These are phyloP conservation scores for Lochmaea capreae DNA, from an alignment of 2,888 invertebrate genomes.

Conservation along the genomic window DNA sequence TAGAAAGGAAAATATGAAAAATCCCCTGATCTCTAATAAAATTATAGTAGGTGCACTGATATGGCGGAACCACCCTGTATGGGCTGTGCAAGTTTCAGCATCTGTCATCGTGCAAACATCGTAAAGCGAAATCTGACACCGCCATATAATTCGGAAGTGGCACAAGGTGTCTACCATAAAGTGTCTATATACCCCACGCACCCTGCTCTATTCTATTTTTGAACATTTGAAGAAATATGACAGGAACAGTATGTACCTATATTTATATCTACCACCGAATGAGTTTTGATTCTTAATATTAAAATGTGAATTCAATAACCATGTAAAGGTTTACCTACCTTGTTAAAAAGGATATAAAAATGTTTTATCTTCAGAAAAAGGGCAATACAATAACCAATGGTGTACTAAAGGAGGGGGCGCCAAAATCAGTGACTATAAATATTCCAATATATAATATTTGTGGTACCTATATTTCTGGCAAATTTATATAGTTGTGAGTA, in stretches of 20 bases:
- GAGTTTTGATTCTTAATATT: background rate
- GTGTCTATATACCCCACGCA: conserved; percentile 48
- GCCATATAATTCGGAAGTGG: conserved; percentile 60
- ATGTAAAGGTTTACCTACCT: background rate
- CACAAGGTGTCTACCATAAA: conserved; percentile 63
- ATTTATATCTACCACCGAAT: background rate
- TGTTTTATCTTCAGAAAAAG: too few relatives aligned
- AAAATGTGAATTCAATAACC: background rate
- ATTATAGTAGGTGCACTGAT: background rate
- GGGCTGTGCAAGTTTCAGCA: conserved; percentile 52
- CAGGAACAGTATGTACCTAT: background rate
- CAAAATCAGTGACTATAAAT: too few relatives aligned
- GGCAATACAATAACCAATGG: too few relatives aligned
- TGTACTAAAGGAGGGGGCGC: too few relatives aligned
- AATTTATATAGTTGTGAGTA: too few relatives aligned
- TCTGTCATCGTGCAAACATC: conserved; percentile 63
- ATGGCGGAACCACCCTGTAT: conserved; percentile 26
- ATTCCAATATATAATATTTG: too few relatives aligned
- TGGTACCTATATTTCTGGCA: too few relatives aligned
- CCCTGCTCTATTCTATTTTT: conserved; percentile 28
- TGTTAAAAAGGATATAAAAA: background rate
- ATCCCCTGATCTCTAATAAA: background rate
- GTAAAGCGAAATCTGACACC: conserved; percentile 61
- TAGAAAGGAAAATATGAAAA: too few relatives aligned
- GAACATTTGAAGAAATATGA: conserved; percentile 25